These are phyloP conservation scores for Pelecanus crispus DNA, from an alignment of 2,113 vertebrate species.

Conservation along the genomic window DNA sequence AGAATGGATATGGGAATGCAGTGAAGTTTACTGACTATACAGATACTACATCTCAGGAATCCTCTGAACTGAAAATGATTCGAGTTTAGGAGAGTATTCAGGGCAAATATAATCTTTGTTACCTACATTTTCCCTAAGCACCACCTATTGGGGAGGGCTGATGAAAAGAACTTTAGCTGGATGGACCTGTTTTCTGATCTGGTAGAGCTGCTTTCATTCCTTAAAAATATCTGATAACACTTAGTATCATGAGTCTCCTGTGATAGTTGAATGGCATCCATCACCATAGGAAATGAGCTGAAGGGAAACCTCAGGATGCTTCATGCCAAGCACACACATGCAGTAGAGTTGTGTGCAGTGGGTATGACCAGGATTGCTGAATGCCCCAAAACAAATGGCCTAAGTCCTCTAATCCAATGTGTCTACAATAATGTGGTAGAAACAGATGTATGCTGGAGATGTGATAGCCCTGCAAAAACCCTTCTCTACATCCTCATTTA, in stretches of 20 bases:
- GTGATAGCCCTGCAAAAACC: not conserved
- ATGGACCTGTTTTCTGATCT: not conserved
- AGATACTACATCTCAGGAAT: not conserved
- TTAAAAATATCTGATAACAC: not conserved
- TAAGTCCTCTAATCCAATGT: not conserved
- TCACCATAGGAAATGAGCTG: not conserved
- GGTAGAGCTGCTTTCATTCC: not conserved
- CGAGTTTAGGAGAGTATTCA: not conserved
- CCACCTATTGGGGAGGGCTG: not conserved
- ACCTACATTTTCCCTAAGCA: not conserved
- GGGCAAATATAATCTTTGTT: not conserved
- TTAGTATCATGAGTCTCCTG: not conserved
- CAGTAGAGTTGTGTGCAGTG: not conserved
- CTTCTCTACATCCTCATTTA: not conserved
- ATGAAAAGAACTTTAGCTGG: not conserved
- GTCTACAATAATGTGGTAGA: not conserved
- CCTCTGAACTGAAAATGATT: not conserved
- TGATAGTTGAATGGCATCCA: not conserved
- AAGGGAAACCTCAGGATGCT: not conserved
- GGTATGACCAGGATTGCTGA: not conserved
- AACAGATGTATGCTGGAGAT: not conserved
- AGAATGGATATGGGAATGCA: not conserved
- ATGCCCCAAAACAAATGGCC: not conserved
- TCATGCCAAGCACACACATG: not conserved
- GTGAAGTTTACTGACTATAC: not conserved